Base-by-base conservation (phyloP, 1,140 invertebrate genomes). In the Halyomorpha halys region DNA sequence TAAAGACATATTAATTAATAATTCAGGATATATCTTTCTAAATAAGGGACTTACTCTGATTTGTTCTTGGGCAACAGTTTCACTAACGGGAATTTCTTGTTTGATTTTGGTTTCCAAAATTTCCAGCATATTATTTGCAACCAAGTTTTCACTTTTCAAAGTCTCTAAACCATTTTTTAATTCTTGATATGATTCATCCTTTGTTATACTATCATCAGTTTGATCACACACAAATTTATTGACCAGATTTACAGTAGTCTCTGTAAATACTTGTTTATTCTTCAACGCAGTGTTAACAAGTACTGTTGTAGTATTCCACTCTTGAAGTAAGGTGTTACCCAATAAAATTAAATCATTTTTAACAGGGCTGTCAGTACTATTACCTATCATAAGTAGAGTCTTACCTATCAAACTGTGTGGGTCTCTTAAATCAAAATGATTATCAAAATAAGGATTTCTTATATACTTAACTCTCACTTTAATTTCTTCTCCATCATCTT, bases 391-490 rank as follows among this genome's bases (percentile, higher is more conserved):
- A 47, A 73, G 76, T 16, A 94, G 73, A 1, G 89, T 89, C 78
- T 94, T 95, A 6, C 91, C 91, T 49, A 86, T 76, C 34, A 90
- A 74, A 72, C 82, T 77, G 45, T 77, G 72, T 11, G 82, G 78
- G 68, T 90, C 81, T 64, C 73, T 79, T 4, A 92, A 74, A 76
- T 94, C 90, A 78, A 94, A 92, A 75, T 95, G 91, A 72, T 89
- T 85, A 77, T 96, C 92, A 75, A 85, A 86, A 73, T 79, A 87
- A 3, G 83, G 82, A 73, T 94, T 94, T 70, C 86, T 81, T 39
- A 97, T 66, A 74, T 82, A 95, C 53, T 77, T 77, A 0, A 95
- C 85, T 63, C 90, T 79, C 1, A 93, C 77, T 78, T 87, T 90
- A 18, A 86, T 77, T 76, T 87, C 86, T 71, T 87, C 86, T 61